Evolutionary conservation across 2,113 vertebrate species (phyloP).

Genomic region (Machaerirhynchus nigripectus): DNA sequence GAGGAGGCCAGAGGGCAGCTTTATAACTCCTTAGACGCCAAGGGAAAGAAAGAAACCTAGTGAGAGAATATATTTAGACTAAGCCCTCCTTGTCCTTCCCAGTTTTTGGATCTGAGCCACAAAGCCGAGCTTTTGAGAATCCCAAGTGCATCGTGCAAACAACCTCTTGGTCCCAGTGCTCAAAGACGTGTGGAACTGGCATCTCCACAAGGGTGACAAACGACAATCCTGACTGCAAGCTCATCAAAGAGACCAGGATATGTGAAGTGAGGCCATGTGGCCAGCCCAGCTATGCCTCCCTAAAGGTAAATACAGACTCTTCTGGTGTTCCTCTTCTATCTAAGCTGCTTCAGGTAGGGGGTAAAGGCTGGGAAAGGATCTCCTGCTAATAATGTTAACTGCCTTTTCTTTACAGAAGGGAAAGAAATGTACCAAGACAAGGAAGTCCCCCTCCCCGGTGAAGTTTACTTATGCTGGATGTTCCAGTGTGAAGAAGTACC

Average conservation of each 20-base stretch:
- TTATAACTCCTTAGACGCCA: accelerated
- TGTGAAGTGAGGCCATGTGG: constrained; percentile 95
- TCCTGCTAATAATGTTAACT: background rate
- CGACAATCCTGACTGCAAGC: constrained; percentile 90
- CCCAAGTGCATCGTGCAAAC: constrained; percentile 95
- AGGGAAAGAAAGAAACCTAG: background rate
- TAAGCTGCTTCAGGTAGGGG: background rate
- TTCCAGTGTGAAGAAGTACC: constrained; percentile 92
- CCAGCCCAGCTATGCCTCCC: constrained; percentile 81
- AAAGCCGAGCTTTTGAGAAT: constrained; percentile 82
- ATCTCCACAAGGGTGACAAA: constrained; percentile 97
- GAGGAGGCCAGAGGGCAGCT: background rate
- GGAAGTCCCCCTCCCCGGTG: constrained; percentile 82
- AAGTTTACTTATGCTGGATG: constrained; percentile 92
- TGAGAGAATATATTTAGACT: background rate
- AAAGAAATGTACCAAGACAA: constrained; percentile 95
- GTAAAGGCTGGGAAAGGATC: background rate
- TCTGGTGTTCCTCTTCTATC: background rate
- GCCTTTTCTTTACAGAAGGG: constrained; percentile 83
- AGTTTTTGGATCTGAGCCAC: constrained; percentile 77
- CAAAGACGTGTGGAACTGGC: constrained; percentile 94
- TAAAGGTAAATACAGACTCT: constrained; percentile 83
- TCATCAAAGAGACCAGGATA: constrained; percentile 92
- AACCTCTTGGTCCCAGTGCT: constrained; percentile 96
- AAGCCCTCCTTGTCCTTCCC: background rate